Base-by-base conservation (phyloP, 2,113 vertebrate genomes). In the Salvelinus namaycush region DNA sequence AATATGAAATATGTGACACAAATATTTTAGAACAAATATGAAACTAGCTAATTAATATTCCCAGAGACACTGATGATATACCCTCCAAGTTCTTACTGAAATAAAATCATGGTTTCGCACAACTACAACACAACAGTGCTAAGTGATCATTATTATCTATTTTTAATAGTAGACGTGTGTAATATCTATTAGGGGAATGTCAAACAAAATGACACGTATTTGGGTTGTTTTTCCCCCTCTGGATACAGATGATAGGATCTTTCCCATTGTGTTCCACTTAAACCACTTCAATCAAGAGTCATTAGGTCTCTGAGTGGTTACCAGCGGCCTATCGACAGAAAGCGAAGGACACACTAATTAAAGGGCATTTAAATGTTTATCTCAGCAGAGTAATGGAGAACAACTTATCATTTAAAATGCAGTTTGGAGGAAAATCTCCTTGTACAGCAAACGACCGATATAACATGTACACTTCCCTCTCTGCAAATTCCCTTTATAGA, bases 321-420 rank as follows among this genome's bases (percentile, higher is more conserved):
- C 88, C 85, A 86, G 87, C 90, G 88, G 92, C 89, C 90, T 92
- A 91, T 93, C 83, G 92, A 92, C 91, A 85, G 83, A 82, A 80
- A 79, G 6, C 82, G 91, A 93, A 92, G 91, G 92, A 92, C 93
- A 93, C 88, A 78, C 90, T 93, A 92, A 94, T 94, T 94, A 93
- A 93, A 92, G 87, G 91, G 88, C 90, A 88, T 93, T 93, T 93
- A 93, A 92, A 93, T 91, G 90, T 92, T 93, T 92, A 86, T 93
- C 88, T 29, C 86, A 26, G 68, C 77, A 84, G 87, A 91, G 89
- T 91, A 92, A 93, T 90, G 90, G 86, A 87, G 90, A 90, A 88
- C 90, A 91, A 92, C 84, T 83, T 84, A 84, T 90, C 92, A 92
- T 94, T 93, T 93, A 93, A 94, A 93, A 90, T 27, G 87, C 86